Evolutionary conservation across 2,797 vertebrate genomes (phyloP), one percentile per base, ranked within the genome.

Genomic region (Gephyroberyx darwinii): DNA sequence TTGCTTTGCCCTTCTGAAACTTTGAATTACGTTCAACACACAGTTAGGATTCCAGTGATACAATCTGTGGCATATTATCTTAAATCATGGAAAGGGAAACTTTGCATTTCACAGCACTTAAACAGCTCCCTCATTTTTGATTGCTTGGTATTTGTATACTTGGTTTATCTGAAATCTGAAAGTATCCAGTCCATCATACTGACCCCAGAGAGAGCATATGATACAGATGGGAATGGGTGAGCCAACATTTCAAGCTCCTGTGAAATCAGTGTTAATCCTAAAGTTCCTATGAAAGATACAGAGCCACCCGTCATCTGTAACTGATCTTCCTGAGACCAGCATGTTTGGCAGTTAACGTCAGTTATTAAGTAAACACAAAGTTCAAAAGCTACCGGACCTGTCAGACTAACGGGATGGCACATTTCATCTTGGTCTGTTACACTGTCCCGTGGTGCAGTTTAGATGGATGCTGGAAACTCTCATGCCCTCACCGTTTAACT

Each of bases 381-480:
- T 54, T 68, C 16, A 69, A 16, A 69, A 54, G 16, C 8, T 51
- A 39, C 5, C 13, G 13, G 22, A 37, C 9, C 41, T 54, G 51
- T 71, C 30, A 14, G 14, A 9, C 0, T 52, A 48, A 48, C 45
- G 12, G 76, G 10, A 47, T 43, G 45, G 26, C 8, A 69, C 10
- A 41, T 41, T 47, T 57, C 67, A 59, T 69, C 71, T 79, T 35
- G 12, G n/a, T 0, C 47, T 66, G 39, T 31, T 16, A 58, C 12
- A 14, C 22, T n/a, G 13, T 70, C 37, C 31, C 9, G 52, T 48
- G 5, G 54, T n/a, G 4, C n/a, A 43, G 8, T 12, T 16, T 4
- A 43, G 41, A 16, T 12, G 16, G n/a, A 68, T 20, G 26, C 61
- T 5, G 4, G 4, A 5, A 59, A 41, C 17, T 71, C 8, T 69